Conservation (phyloP, 2,113 vertebrate genomes). For the Pitta sordida region DNA sequence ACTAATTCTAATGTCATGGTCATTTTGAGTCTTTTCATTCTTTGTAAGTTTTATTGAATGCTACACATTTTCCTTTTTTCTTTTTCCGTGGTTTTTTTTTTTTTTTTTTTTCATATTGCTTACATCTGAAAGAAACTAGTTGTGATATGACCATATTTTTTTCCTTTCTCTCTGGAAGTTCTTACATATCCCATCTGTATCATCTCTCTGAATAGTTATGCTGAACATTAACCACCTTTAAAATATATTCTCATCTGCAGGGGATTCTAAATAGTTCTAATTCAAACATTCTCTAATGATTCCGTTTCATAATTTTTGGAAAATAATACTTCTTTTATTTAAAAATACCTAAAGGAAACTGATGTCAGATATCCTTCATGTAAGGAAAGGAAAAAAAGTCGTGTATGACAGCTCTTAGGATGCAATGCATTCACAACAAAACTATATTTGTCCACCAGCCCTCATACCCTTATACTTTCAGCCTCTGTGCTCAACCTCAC, state of each 20-base stretch:
- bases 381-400: neutral
- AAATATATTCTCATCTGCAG: neutral
- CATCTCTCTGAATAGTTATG: neutral
- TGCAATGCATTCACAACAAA: neutral
- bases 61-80: neutral
- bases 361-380: neutral
- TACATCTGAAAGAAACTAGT: neutral
- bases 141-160: neutral
- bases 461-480: neutral
- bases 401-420: neutral
- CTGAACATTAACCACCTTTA: neutral
- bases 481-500: neutral
- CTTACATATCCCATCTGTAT: neutral
- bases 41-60: neutral
- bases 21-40: neutral
- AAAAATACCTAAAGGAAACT: neutral
- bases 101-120: too few species aligned
- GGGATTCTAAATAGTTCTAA: neutral
- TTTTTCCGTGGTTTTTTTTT: too few species aligned
- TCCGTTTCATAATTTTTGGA: neutral
- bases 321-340: neutral
- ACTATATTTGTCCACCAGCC: neutral
- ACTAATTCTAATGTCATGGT: too few species aligned
- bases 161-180: neutral
- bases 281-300: neutral